Conservation (phyloP, 2,113 vertebrate species). For the Narcine bancroftii region DNA sequence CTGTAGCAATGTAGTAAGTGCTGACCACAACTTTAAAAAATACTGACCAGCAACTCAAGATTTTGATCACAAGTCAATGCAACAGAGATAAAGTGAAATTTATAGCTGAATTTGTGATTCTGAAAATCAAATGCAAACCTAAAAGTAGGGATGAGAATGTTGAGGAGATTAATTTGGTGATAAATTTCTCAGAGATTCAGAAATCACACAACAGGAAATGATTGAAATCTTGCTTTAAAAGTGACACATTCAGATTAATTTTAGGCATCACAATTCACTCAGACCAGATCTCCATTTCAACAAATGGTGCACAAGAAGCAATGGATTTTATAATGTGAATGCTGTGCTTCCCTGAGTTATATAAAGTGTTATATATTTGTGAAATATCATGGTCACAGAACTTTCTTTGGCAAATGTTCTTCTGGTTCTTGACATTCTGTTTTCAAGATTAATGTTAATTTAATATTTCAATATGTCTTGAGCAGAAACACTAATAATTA, state of each 20-base stretch:
- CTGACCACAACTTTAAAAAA: neutral
- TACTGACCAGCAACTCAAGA: neutral
- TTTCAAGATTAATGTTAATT: neutral
- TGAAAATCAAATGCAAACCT: neutral
- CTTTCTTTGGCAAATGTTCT: neutral
- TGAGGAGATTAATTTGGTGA: neutral
- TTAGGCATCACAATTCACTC: neutral
- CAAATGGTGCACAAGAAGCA: neutral
- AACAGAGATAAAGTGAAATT: neutral
- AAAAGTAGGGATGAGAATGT: neutral
- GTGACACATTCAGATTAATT: neutral
- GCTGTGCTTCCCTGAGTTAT: neutral
- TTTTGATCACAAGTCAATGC: neutral
- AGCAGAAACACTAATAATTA: neutral
- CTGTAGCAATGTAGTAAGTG: neutral
- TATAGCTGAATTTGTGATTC: no score
- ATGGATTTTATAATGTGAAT: neutral
- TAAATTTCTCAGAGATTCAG: neutral
- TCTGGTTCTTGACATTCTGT: neutral
- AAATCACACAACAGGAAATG: neutral
- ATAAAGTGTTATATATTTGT: neutral
- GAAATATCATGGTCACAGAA: neutral
- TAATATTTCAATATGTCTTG: no score
- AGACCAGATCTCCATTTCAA: neutral
- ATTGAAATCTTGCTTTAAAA: neutral